Evolutionary conservation across 2,797 vertebrate species (phyloP).

Genomic region (Salarias fasciatus): DNA sequence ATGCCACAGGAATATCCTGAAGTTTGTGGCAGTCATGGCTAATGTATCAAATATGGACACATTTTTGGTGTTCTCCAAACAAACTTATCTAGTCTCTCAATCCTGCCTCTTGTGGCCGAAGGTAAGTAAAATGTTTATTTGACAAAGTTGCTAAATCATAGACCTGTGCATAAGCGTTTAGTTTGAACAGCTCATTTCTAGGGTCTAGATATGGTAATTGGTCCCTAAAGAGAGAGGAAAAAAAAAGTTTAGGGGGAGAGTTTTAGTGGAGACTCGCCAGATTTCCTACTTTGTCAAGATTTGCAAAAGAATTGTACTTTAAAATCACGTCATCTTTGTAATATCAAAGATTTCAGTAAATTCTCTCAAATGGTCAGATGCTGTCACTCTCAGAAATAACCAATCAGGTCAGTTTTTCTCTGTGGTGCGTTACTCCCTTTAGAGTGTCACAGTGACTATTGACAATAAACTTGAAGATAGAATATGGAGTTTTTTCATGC

Average conservation of each 20-base stretch:
- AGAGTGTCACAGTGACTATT: constrained; percentile 4
- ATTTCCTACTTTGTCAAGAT: constrained; percentile 24
- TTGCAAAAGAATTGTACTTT: neutral
- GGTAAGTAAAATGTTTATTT: constrained; percentile 69
- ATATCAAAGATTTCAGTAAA: constrained; percentile 1
- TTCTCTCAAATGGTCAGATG: constrained; percentile 11
- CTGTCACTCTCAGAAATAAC: neutral
- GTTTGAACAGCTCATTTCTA: constrained; percentile 23
- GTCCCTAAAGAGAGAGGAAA: too few species aligned
- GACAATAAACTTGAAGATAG: neutral
- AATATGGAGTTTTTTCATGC: neutral
- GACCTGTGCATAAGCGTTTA: constrained; percentile 66
- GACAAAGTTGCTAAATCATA: constrained; percentile 8
- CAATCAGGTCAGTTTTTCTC: neutral
- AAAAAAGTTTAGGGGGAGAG: constrained; percentile 14
- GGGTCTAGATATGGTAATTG: constrained; percentile 1
- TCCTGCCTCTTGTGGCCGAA: constrained; percentile 69
- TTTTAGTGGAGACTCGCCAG: neutral
- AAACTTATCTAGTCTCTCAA: constrained; percentile 53
- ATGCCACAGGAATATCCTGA: neutral
- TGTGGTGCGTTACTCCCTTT: constrained; percentile 10
- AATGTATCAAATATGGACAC: constrained; percentile 2
- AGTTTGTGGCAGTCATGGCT: neutral
- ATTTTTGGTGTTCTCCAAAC: neutral
- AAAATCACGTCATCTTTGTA: neutral